phyloP scores from a whole-genome alignment of 1,140 invertebrate species.

The Euschistus heros region DNA sequence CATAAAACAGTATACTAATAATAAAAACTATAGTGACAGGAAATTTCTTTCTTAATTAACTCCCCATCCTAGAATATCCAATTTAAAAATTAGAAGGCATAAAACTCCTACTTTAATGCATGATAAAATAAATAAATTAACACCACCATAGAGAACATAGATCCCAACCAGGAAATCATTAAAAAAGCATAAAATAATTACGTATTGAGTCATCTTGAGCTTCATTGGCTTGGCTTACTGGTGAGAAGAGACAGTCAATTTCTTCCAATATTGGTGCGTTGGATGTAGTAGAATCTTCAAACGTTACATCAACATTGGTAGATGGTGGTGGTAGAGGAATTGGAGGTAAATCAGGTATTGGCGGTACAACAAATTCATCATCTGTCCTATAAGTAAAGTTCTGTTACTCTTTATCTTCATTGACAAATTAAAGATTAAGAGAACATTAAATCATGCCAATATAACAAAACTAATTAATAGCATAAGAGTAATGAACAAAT shows the following conservation, averaged over 20 bases:
- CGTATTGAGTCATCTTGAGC: slow-evolving; percentile 15
- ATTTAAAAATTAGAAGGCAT: no score
- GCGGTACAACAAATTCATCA: slow-evolving; percentile 4
- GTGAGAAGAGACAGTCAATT: slow-evolving; percentile 12
- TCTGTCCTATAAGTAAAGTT: slow-evolving; percentile 6
- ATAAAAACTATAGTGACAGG: no score
- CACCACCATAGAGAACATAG: no score
- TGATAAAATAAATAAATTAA: no score
- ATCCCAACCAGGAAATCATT: no score
- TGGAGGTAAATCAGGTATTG: not conserved
- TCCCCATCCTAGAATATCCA: no score
- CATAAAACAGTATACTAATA: no score
- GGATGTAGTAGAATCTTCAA: slow-evolving; percentile 10
- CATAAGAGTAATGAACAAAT: no score
- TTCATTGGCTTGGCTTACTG: not conserved
- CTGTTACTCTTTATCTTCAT: not conserved
- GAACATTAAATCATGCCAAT: no score
- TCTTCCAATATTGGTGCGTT: slow-evolving; percentile 3
- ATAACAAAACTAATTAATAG: no score
- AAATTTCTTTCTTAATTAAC: no score
- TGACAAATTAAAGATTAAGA: not conserved
- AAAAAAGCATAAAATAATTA: not conserved
- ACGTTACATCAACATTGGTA: not conserved
- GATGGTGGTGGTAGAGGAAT: not conserved
- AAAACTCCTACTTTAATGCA: no score